These are phyloP conservation scores for Drosophila grimshawi DNA, from an alignment of 1,140 invertebrate species.

Conservation along the genomic window DNA sequence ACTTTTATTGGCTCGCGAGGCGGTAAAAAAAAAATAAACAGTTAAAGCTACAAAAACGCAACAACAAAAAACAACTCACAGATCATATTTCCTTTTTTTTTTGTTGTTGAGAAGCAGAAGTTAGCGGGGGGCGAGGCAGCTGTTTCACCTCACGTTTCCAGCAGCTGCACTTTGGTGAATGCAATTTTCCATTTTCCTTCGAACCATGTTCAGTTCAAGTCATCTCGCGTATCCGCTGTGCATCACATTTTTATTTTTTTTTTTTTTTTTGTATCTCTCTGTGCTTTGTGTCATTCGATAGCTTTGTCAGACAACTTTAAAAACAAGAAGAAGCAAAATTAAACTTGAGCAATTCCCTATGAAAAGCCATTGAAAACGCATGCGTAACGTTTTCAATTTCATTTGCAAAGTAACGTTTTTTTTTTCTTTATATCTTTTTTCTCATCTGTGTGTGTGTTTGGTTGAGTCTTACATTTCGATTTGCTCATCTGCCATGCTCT, in stretches of 20 bases:
- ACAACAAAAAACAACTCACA: conserved; percentile 5
- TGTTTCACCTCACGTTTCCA: conserved; percentile 69
- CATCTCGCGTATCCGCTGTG: conserved; percentile 16
- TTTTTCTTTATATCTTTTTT: conserved; percentile 33
- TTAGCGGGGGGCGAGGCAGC: conserved; percentile 5
- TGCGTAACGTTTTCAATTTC: conserved; percentile 83
- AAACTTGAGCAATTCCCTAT: background rate
- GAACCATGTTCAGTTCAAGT: conserved; percentile 9
- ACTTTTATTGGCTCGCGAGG: conserved; percentile 74
- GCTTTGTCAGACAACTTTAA: conserved; percentile 48
- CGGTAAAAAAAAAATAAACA: conserved; percentile 18
- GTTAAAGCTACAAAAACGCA: background rate
- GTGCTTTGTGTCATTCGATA: conserved; percentile 72
- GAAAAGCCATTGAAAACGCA: conserved; percentile 63
- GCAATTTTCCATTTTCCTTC: conserved; percentile 64
- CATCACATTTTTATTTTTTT: conserved; percentile 30
- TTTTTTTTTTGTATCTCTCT: conserved; percentile 11
- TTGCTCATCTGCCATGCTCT: background rate
- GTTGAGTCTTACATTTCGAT: conserved; percentile 18
- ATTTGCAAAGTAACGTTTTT: conserved; percentile 44
- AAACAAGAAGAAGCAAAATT: background rate
- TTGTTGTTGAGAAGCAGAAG: conserved; percentile 2
- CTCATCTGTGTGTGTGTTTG: conserved; percentile 26
- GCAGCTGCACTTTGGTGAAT: conserved; percentile 44
- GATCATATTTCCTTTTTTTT: conserved; percentile 56